These are phyloP conservation scores for Limnephilus marmoratus DNA, from an alignment of 2,888 invertebrate species.

Conservation along the genomic window DNA sequence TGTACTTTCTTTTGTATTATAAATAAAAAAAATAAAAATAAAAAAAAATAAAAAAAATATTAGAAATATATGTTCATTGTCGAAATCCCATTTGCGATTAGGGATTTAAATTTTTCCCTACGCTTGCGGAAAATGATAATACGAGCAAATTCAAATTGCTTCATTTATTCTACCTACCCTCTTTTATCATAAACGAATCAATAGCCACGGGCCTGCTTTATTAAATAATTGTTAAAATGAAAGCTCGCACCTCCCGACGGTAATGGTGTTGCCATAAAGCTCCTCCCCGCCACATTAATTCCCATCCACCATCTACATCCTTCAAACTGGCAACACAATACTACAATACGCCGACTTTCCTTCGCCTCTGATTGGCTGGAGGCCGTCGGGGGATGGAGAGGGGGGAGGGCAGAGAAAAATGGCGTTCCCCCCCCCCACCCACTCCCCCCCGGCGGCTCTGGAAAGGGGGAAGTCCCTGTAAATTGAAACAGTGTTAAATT, in stretches of 20 bases:
- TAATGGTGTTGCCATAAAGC: background rate
- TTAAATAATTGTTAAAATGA: background rate
- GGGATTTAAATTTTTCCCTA: no score
- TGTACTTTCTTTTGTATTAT: no score
- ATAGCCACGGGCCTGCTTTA: background rate
- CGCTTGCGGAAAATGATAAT: no score
- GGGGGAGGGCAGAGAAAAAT: constrained; percentile 61
- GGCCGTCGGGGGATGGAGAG: background rate
- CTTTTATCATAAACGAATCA: background rate
- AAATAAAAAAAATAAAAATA: no score
- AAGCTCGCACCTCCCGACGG: background rate
- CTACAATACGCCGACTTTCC: constrained; percentile 42
- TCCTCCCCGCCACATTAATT: constrained; percentile 10
- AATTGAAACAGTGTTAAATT: constrained; percentile 67
- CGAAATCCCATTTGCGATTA: no score
- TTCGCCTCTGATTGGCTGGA: constrained; percentile 59
- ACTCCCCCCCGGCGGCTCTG: constrained; percentile 27
- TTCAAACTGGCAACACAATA: constrained; percentile 46
- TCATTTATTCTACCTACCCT: background rate
- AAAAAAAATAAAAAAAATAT: no score
- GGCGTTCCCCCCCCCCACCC: constrained; percentile 53
- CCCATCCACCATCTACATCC: background rate
- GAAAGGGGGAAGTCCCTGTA: constrained; percentile 57
- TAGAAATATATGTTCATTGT: no score
- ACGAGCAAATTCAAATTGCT: background rate